Evolutionary conservation across 2,888 invertebrate species (phyloP).

Genomic region (Cheiracanthium punctorium): DNA sequence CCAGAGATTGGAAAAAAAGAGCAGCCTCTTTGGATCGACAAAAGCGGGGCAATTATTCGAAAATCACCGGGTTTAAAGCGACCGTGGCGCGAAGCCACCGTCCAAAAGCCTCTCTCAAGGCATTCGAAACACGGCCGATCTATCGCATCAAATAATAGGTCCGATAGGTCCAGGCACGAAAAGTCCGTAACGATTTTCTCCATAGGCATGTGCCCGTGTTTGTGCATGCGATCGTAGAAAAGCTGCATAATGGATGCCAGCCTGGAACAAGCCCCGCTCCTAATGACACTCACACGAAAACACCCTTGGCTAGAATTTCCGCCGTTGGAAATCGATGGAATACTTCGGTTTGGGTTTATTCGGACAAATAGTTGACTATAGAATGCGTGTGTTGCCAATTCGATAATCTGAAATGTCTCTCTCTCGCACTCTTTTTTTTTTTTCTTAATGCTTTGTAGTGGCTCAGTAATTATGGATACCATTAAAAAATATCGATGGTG

Average conservation of each 20-base stretch:
- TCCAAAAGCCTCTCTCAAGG: neutral
- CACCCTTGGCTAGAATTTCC: conserved; percentile 17
- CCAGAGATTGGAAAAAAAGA: no score
- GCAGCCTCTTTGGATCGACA: no score
- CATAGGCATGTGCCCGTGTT: conserved; percentile 22
- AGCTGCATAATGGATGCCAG: conserved; percentile 20
- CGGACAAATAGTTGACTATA: neutral
- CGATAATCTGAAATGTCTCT: neutral
- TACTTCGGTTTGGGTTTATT: conserved; percentile 30
- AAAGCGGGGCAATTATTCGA: no score
- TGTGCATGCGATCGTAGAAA: neutral
- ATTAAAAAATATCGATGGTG: no score
- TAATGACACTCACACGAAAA: neutral
- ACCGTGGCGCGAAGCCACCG: no score
- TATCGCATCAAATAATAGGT: neutral
- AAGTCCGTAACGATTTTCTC: conserved; percentile 26
- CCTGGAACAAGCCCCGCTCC: neutral
- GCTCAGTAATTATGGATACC: neutral
- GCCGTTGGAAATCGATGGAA: conserved; percentile 30
- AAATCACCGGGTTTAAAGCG: no score
- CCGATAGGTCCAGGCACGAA: conserved; percentile 7
- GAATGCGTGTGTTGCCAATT: neutral
- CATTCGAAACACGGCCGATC: neutral
- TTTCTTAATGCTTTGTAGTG: neutral
- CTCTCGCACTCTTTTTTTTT: neutral